Evolutionary conservation across 2,113 vertebrate species (phyloP), one percentile per base, ranked within the genome.

Genomic region (Rhineura floridana): DNA sequence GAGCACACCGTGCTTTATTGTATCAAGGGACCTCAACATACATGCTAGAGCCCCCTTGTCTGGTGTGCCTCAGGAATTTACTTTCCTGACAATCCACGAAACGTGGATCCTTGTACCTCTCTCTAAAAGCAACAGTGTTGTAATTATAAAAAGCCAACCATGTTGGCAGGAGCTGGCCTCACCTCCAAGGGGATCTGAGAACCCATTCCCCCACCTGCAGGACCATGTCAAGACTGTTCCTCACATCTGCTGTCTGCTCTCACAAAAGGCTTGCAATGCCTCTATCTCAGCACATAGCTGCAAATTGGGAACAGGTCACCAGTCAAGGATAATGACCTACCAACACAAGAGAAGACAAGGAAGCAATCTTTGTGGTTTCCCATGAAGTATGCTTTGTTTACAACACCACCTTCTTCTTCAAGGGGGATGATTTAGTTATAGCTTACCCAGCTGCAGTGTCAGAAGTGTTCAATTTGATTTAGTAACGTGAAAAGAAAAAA

Each of bases 401-500:
- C 69, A 89, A 48, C 82, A 83, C 33, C 17, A 17, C 2, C 50
- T 21, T 23, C 73, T 13, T 11, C 52, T 21, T 36, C 21, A 65
- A 17, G 46, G 25, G 15, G 3, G 0, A 0, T 59, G 88, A 63
- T 87, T 82, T 90, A 10, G 30, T 81, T 85, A 39, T 50, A 89
- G 42, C 70, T 89, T 87, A 33, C 93, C 52, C 70, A 92, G 67
- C 44, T 93, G 42, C 80, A 63, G 1, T 86, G 7, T 86, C 84
- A 92, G 85, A 80, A 92, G 80, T 91, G 36, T 91, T 82, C 80
- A 42, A 36, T 78, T 87, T 89, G 79, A 48, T 91, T 87, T 78
- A 88, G 67, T 89, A 85, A 69, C 50, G 48, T 70, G 48, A n/a
- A 76, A 87, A 36, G 48, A 3, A 10, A 76, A 89, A 84, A 65